Base-by-base conservation (phyloP, 2,888 invertebrate genomes). In the Caenorhabditis sp. region DNA sequence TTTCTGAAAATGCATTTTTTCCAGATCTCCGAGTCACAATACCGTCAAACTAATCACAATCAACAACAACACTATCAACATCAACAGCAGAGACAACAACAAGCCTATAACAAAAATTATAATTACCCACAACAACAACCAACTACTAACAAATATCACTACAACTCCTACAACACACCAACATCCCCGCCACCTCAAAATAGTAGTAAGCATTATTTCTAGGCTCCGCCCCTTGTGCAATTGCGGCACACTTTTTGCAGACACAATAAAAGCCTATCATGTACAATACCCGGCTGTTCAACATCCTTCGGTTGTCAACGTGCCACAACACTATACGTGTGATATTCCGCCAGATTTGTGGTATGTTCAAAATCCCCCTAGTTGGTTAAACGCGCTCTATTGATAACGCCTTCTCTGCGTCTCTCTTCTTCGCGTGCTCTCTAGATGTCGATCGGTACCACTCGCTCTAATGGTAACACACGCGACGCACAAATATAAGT, bases 271-370 rank as follows among this genome's bases (percentile, higher is more conserved):
- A 62, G 76, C 79, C n/a, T 79, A 75, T 54, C 77, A 79, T 53
- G 76, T 77, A 1, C 73, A 69, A 5, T 77, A 79, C 26, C 77
- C 73, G 23, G 1, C 69, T 6, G 62, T 69, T 4, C 69, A 70
- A 0, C 77, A 77, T 36, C 63, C 70, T 8, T 65, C 71, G 0
- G 67, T 69, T 0, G 59, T 62, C 24, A 66, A 69, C 57, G 61
- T 54, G 43, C 71, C 69, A 26, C 58, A 61, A n/a, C 71, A 71
- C 61, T 73, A 77, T 36, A 55, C 61, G 23, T 82, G 82, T 49
- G 79, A 82, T 63, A 77, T 82, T 53, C 82, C 82, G 10, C 82
- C 82, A 14, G 82, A 82, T 69, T 67, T 82, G 10, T 82, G 82
- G 81, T 81, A 51, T 58, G 62, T 58, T 36, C 27, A 51, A 23